Evolutionary conservation across 2,888 invertebrate genomes (phyloP).

Genomic region (Cataglyphis livida): DNA sequence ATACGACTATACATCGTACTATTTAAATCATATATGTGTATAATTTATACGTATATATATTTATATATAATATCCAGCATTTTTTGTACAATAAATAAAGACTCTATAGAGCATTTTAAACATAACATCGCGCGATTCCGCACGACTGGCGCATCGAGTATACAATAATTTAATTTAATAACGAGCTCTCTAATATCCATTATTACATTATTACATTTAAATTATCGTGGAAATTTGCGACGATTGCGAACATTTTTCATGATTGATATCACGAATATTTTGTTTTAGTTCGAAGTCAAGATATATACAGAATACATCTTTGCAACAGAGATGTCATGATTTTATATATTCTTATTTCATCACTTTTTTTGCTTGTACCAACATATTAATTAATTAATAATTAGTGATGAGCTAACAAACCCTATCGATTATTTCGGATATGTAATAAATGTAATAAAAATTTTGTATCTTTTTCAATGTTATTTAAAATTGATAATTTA

Average conservation of each 20-base stretch:
- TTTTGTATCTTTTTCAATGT: background rate
- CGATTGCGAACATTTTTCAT: slow-evolving; percentile 33
- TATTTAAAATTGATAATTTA: background rate
- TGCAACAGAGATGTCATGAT: background rate
- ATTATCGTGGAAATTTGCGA: slow-evolving; percentile 35
- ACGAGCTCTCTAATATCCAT: slow-evolving; percentile 57
- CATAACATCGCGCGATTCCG: slow-evolving; percentile 72
- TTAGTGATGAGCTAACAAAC: background rate
- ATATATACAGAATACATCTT: slow-evolving; percentile 37
- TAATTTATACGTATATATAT: slow-evolving; percentile 55
- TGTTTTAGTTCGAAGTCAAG: slow-evolving; percentile 33
- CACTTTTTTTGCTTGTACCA: background rate
- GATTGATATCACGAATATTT: slow-evolving; percentile 39
- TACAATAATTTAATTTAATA: slow-evolving; percentile 72
- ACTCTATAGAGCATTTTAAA: slow-evolving; percentile 78
- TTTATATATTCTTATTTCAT: background rate
- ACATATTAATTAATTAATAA: slow-evolving; percentile 8
- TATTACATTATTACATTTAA: slow-evolving; percentile 34
- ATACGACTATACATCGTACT: slow-evolving; percentile 73
- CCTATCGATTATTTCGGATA: background rate
- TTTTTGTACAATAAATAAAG: slow-evolving; percentile 82
- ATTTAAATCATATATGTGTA: slow-evolving; percentile 58
- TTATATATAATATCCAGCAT: slow-evolving; percentile 72
- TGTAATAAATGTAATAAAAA: background rate
- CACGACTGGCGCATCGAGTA: slow-evolving; percentile 65